Base-by-base conservation (phyloP, 2,113 vertebrate genomes). In the Ptilonorhynchus violaceus region DNA sequence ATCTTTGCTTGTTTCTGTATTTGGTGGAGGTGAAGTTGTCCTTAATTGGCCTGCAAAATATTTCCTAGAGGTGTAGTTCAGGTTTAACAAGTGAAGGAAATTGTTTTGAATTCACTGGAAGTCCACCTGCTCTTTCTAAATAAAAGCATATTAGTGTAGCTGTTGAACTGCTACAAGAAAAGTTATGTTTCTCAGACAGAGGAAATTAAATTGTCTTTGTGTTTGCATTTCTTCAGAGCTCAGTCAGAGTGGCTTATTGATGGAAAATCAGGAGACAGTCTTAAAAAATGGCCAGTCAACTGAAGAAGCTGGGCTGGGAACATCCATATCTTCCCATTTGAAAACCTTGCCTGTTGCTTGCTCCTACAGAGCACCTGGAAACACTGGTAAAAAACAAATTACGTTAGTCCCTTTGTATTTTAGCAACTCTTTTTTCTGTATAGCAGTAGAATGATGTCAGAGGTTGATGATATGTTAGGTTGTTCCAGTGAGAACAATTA, bases 401-500 rank as follows among this genome's bases (percentile, higher is more conserved):
- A 25, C 9, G 2, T 55, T 77, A 74, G 30, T 85, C 14, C 15
- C 62, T 72, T 79, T 93, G 62, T 88, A 49, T 88, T 96, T 96
- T 78, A 85, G 64, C 87, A 92, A 46, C 59, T 91, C 46, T 83
- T 74, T 74, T 88, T 78, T 78, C 75, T 75, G 80, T 79, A 66
- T 80, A 93, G 79, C n/a, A 69, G 53, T 89, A 68, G 53, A 60
- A 67, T 76, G 55, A 94, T 94, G 91, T 95, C 85, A 96, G 92
- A 93, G 49, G 70, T 82, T 94, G 89, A 72, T 84, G 92, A 85
- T 78, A 47, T 74, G 63, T 59, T 91, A 85, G 39, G 39, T 68
- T 93, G 76, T 75, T 91, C 83, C 81, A 78, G 83, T 84, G 93
- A 79, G 89, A 94, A 91, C 63, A 97, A 95, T 88, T 94, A 91